Percentiles rank a stretch among this genome's conserved stretches.
Conservation (phyloP, 2,888 invertebrate genomes). For the Tiphia femorata region DNA sequence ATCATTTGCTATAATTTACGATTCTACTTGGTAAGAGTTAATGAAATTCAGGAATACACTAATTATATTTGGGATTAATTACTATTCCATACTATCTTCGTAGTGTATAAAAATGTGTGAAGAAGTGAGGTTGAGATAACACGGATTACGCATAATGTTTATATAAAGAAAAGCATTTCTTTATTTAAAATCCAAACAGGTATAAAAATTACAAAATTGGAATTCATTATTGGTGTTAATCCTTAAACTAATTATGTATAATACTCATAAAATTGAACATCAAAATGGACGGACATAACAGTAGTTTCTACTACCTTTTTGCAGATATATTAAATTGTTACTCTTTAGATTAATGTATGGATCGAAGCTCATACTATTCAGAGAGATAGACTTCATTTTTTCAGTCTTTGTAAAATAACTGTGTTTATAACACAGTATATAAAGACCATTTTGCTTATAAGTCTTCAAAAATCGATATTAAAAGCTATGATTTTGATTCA, state of each 20-base stretch:
- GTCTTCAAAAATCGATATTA: too few species aligned
- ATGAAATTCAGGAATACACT: too few species aligned
- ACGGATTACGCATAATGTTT: background rate
- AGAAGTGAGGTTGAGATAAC: background rate
- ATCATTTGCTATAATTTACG: too few species aligned
- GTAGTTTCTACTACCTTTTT: background rate
- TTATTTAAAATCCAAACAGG: conserved; percentile 32
- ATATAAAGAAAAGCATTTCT: conserved; percentile 23
- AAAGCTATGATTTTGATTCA: too few species aligned
- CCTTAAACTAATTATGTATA: background rate
- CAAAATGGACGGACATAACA: conserved; percentile 32
- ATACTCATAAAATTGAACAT: conserved; percentile 8
- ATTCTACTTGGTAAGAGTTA: background rate
- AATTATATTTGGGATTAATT: too few species aligned
- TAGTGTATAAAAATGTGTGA: too few species aligned
- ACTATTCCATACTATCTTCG: too few species aligned
- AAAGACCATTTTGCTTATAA: too few species aligned
- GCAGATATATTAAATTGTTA: background rate
- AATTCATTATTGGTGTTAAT: background rate
- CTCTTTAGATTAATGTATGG: background rate
- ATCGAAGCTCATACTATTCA: too few species aligned
- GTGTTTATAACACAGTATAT: too few species aligned
- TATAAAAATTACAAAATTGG: conserved; percentile 46
- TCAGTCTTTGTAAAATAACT: too few species aligned
- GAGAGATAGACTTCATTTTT: too few species aligned